phyloP scores from a whole-genome alignment of 2,113 vertebrate genomes.

The Burhinus oedicnemus region DNA sequence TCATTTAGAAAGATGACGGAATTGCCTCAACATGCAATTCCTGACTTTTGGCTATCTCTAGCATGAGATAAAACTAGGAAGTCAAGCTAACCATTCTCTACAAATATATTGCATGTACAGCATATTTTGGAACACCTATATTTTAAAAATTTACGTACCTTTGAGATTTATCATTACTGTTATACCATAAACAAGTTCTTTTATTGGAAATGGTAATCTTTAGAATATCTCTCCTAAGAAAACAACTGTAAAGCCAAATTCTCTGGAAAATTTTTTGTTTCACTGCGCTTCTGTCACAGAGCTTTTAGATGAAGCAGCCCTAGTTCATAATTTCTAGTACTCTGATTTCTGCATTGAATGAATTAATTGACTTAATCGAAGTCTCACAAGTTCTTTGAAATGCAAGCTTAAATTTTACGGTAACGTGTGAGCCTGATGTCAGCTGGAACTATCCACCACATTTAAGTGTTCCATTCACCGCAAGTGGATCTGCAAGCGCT shows the following conservation, averaged over 20 bases:
- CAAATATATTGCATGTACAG: background rate
- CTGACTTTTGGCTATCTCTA: background rate
- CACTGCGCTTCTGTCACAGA: background rate
- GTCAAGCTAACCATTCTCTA: background rate
- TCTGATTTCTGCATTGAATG: background rate
- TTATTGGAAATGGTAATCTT: background rate
- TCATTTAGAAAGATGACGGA: conserved; percentile 2
- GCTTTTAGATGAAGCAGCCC: background rate
- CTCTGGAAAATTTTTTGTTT: background rate
- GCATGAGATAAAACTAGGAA: background rate
- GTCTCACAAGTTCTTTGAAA: background rate
- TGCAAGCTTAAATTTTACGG: background rate
- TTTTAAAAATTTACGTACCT: background rate
- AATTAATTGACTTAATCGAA: background rate
- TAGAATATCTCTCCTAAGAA: background rate
- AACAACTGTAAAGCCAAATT: background rate
- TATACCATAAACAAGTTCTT: background rate
- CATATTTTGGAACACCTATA: background rate
- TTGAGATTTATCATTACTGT: background rate
- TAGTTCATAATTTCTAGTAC: background rate
- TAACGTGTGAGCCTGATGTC: background rate
- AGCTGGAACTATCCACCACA: background rate
- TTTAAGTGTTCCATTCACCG: background rate
- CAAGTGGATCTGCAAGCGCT: background rate
- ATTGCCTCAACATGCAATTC: background rate